These are phyloP conservation scores for Reinhardtius hippoglossoides DNA, from an alignment of 2,113 vertebrate genomes.

Conservation along the genomic window DNA sequence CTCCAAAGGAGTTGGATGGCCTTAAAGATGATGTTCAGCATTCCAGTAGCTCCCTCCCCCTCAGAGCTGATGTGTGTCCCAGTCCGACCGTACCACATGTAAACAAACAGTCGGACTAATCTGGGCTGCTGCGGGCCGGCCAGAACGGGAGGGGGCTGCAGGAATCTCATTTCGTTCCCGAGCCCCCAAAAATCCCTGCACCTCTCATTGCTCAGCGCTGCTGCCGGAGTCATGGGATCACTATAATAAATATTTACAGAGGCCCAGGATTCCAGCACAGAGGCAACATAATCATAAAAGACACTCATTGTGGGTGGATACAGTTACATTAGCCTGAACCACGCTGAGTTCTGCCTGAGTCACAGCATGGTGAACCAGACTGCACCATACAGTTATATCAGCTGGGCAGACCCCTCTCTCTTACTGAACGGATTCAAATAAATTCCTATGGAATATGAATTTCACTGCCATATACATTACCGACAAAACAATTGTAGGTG, in stretches of 20 bases:
- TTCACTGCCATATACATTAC: not conserved
- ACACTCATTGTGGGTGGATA: constrained; percentile 24
- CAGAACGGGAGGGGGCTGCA: constrained; percentile 3
- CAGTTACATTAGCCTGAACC: not conserved
- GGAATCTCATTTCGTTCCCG: constrained; percentile 58
- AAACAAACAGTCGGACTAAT: constrained; percentile 59
- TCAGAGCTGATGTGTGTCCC: constrained; percentile 31
- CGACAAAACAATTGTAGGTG: not conserved
- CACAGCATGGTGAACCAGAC: not conserved
- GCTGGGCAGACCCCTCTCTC: not conserved
- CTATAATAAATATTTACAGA: constrained; percentile 73
- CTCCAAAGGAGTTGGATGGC: constrained; percentile 27
- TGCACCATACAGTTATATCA: not conserved
- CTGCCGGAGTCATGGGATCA: constrained; percentile 48
- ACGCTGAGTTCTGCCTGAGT: constrained; percentile 5
- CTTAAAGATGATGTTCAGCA: constrained; percentile 41
- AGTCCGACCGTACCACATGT: constrained; percentile 32
- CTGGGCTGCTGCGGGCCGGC: not conserved
- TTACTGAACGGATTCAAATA: no score
- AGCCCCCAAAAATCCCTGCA: constrained; percentile 9
- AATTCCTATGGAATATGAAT: not conserved
- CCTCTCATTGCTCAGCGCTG: constrained; percentile 28
- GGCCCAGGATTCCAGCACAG: constrained; percentile 51
- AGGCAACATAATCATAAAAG: constrained; percentile 33
- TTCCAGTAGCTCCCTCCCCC: constrained; percentile 44